Evolutionary conservation across 1,140 invertebrate species (phyloP).

Genomic region (Lanistes nyassanus): DNA sequence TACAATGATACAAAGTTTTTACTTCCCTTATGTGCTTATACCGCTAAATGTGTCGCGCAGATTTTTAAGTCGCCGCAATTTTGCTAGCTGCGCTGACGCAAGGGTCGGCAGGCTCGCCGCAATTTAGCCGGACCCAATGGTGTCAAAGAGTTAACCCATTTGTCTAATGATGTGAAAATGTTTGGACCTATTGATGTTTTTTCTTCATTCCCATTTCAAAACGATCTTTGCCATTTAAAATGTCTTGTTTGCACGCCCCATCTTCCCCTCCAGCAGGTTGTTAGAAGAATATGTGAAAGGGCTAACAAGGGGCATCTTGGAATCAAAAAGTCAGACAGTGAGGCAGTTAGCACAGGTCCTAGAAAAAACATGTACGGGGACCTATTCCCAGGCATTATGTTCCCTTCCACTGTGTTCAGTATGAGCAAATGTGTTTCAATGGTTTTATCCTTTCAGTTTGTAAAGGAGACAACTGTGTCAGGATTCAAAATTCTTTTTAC

Average conservation of each 20-base stretch:
- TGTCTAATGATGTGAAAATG: slow-evolving; percentile 63
- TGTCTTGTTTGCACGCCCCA: slow-evolving; percentile 44
- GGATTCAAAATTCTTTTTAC: not conserved
- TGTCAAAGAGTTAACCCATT: too few species aligned
- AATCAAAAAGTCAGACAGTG: not conserved
- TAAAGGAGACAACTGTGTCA: slow-evolving; percentile 20
- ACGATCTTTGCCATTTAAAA: slow-evolving; percentile 64
- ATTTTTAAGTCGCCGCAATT: too few species aligned
- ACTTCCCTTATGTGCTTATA: too few species aligned
- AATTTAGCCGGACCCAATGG: too few species aligned
- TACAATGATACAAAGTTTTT: too few species aligned
- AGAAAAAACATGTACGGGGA: not conserved
- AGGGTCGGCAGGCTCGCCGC: too few species aligned
- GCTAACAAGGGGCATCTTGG: not conserved
- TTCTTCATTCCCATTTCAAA: slow-evolving; percentile 68
- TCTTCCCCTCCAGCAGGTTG: slow-evolving; percentile 49
- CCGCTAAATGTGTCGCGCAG: too few species aligned
- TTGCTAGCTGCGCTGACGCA: too few species aligned
- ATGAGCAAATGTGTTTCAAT: not conserved
- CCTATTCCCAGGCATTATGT: not conserved
- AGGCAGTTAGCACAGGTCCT: not conserved
- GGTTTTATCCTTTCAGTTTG: not conserved
- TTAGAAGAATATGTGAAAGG: slow-evolving; percentile 49
- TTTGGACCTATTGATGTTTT: slow-evolving; percentile 64
- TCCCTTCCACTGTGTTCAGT: not conserved